Conservation (phyloP, 2,113 vertebrate species). For the Psophia crepitans region DNA sequence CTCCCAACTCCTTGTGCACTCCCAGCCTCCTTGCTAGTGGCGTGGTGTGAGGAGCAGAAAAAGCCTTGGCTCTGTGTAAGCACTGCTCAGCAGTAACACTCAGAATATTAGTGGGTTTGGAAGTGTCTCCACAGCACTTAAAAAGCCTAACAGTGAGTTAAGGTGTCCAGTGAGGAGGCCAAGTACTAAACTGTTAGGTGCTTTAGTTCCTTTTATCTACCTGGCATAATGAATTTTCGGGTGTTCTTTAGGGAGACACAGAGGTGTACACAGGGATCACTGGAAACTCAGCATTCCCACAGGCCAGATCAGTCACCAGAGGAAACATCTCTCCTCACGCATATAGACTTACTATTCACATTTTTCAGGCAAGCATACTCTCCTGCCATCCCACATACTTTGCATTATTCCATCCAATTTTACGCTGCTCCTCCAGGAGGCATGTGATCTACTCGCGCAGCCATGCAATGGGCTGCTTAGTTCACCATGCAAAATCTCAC, state of each 20-base stretch:
- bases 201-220: neutral
- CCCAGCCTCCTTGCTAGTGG: too few relatives aligned
- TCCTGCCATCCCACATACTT: neutral
- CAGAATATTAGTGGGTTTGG: neutral
- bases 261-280: neutral
- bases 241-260: neutral
- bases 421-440: neutral
- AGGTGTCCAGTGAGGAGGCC: neutral
- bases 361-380: neutral
- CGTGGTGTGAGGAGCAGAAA: too few relatives aligned
- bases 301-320: neutral
- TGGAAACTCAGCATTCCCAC: neutral
- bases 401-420: neutral
- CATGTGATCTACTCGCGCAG: neutral
- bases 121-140: neutral
- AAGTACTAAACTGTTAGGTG: neutral
- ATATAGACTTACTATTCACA: neutral
- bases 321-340: neutral
- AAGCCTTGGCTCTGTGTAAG: too few relatives aligned
- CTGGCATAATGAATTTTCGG: neutral
- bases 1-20: too few relatives aligned
- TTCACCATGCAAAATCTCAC: neutral
- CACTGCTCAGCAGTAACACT: neutral
- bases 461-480: accelerated
- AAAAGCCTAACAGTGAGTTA: neutral